phyloP scores from a whole-genome alignment of 2,888 invertebrate genomes.

The Acleris holmiana region DNA sequence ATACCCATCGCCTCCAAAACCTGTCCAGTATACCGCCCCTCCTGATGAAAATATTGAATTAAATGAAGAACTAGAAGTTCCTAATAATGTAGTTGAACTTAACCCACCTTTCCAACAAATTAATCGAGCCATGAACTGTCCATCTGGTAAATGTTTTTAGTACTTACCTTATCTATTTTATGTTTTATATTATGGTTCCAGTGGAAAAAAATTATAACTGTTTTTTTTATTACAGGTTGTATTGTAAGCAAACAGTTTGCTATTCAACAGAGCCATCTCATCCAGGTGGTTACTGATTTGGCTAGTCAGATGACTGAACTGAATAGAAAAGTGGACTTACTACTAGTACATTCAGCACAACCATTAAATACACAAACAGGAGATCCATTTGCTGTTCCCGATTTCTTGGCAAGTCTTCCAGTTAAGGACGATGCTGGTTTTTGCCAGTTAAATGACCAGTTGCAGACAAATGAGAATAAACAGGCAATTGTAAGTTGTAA shows the following conservation, averaged over 20 bases:
- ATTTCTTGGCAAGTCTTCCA: neutral
- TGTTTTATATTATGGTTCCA: neutral
- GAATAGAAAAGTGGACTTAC: neutral
- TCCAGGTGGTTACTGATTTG: neutral
- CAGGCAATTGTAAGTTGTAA: neutral
- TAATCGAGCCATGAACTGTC: no score
- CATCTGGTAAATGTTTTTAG: no score
- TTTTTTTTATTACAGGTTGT: neutral
- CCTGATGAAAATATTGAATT: neutral
- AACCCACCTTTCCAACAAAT: no score
- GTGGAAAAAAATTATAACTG: neutral
- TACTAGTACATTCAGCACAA: neutral
- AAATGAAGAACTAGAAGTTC: neutral
- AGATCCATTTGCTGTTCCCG: no score
- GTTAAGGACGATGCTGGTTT: conserved; percentile 1
- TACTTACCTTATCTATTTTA: neutral
- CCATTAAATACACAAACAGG: neutral
- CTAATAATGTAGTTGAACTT: neutral
- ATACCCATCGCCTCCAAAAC: neutral
- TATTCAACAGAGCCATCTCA: neutral
- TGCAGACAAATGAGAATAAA: no score
- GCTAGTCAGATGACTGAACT: neutral
- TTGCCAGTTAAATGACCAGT: neutral
- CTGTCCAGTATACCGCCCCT: no score
- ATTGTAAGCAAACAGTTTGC: neutral